Conservation (phyloP, 2,797 vertebrate species). For the Pseudochaenichthys georgianus region DNA sequence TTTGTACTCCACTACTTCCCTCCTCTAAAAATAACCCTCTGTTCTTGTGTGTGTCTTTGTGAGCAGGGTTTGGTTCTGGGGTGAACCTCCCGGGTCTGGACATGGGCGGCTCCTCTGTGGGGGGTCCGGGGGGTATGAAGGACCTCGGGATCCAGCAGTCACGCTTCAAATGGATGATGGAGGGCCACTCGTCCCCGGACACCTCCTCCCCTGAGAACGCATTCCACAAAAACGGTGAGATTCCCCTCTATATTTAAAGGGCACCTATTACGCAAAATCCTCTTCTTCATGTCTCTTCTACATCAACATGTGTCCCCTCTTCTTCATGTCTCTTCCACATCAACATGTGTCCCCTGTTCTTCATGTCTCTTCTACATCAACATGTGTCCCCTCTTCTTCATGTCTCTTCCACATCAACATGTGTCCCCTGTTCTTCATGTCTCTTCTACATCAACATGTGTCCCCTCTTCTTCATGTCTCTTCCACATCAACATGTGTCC, state of each 20-base stretch:
- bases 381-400: too few relatives aligned
- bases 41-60: constrained; percentile 3
- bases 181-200: constrained; percentile 93
- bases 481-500: too few relatives aligned
- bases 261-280: neutral
- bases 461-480: too few relatives aligned
- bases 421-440: too few relatives aligned
- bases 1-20: too few relatives aligned
- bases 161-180: constrained; percentile 99
- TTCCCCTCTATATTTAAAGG: neutral
- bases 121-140: constrained; percentile 88
- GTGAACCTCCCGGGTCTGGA: constrained; percentile 88
- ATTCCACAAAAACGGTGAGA: constrained; percentile 96
- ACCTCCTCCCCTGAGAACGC: constrained; percentile 90
- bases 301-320: too few relatives aligned
- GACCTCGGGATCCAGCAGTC: constrained; percentile 91
- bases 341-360: too few relatives aligned
- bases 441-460: too few relatives aligned
- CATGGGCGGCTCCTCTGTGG: constrained; percentile 89
- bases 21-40: neutral
- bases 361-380: too few relatives aligned
- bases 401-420: too few relatives aligned
- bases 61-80: constrained; percentile 90
- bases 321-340: too few relatives aligned
- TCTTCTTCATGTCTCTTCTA: too few relatives aligned